Evolutionary conservation across 2,113 vertebrate species (phyloP).

Genomic region (Gracilinanus agilis): DNA sequence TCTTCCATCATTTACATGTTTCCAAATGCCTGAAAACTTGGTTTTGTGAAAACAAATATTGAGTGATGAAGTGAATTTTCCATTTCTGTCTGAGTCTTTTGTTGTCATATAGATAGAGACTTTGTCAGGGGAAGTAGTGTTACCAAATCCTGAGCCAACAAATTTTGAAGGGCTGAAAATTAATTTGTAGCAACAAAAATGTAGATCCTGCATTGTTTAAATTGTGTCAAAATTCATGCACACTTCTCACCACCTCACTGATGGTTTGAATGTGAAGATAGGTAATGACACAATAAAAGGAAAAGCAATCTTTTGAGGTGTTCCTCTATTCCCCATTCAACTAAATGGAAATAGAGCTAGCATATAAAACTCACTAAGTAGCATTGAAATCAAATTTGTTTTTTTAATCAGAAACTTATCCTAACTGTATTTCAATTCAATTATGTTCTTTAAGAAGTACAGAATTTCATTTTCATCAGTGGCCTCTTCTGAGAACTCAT

Average conservation of each 20-base stretch:
- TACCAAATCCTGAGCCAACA: neutral
- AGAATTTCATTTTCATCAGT: neutral
- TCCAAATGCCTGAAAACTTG: neutral
- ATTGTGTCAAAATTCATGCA: neutral
- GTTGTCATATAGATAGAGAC: neutral
- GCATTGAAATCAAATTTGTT: neutral
- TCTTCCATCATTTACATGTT: neutral
- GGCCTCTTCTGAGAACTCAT: neutral
- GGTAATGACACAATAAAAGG: neutral
- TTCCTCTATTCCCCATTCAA: neutral
- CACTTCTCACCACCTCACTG: neutral
- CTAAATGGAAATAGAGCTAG: neutral
- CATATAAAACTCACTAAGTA: neutral
- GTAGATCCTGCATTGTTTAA: neutral
- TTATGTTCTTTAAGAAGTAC: neutral
- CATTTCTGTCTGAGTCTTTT: neutral
- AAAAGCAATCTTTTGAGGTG: neutral
- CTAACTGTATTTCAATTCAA: neutral
- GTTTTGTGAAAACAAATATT: neutral
- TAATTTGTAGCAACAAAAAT: neutral
- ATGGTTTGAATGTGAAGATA: neutral
- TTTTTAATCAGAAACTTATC: neutral
- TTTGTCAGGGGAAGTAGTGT: neutral
- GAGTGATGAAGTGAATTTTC: neutral
- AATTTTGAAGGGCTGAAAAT: neutral